A percentile compares a stretch with the other conserved stretches of the same genome.
These are phyloP conservation scores for Himalopsyche kuldschensis DNA, from an alignment of 2,888 invertebrate genomes.

Conservation along the genomic window DNA sequence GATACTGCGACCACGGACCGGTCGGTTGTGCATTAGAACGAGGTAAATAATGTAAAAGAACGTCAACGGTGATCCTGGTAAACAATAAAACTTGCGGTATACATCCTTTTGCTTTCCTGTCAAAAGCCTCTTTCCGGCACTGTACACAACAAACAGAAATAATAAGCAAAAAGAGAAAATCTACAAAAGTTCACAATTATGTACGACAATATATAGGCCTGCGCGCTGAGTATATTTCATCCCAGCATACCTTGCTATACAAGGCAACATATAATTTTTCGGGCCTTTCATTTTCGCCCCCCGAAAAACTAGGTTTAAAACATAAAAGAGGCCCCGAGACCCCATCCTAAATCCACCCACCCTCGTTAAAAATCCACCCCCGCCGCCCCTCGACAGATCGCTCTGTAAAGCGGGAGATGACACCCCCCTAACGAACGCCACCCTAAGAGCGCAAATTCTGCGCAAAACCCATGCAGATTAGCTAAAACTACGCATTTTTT, in stretches of 20 bases:
- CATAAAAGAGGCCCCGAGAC: conserved; percentile 46
- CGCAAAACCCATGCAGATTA: conserved; percentile 60
- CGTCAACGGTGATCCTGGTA: background rate
- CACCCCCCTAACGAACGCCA: conserved; percentile 43
- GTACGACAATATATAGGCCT: conserved; percentile 39
- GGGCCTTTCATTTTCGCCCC: conserved; percentile 23
- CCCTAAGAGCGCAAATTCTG: conserved; percentile 40
- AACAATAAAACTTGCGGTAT: background rate
- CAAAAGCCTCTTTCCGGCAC: background rate
- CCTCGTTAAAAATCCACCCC: conserved; percentile 48
- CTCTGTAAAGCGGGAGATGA: conserved; percentile 41
- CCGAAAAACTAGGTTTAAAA: conserved; percentile 45
- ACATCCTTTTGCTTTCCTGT: background rate
- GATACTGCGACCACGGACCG: too few species aligned
- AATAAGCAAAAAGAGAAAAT: conserved; percentile 40
- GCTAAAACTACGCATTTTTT: conserved; percentile 71
- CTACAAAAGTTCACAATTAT: conserved; percentile 40
- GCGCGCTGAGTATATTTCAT: conserved; percentile 37
- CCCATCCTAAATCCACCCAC: conserved; percentile 40
- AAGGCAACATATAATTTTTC: conserved; percentile 37
- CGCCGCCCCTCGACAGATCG: conserved; percentile 33
- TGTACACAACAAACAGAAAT: conserved; percentile 39
- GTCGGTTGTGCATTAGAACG: too few species aligned
- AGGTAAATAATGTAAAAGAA: too few species aligned
- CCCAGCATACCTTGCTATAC: conserved; percentile 29